These are phyloP conservation scores for Aleiodes testaceus DNA, from an alignment of 2,888 invertebrate species.

Conservation along the genomic window DNA sequence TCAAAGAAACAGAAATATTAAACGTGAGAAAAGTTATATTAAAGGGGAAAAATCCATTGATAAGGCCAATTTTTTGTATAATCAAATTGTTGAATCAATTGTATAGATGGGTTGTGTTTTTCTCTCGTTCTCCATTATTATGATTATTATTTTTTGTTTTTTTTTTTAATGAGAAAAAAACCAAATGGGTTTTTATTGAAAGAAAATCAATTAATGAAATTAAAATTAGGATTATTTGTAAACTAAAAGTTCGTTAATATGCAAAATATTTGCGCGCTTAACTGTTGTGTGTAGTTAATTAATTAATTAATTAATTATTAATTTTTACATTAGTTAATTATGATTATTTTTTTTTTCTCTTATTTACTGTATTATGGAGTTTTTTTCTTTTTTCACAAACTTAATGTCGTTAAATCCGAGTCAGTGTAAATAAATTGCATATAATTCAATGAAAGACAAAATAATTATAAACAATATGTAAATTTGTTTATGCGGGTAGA, in stretches of 20 bases:
- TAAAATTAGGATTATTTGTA: constrained; percentile 3
- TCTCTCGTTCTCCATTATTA: constrained; percentile 18
- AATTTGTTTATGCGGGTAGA: constrained; percentile 12
- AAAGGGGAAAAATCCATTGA: constrained; percentile 3
- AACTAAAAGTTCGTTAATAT: constrained; percentile 21
- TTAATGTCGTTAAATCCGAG: constrained; percentile 18
- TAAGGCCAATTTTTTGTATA: constrained; percentile 25
- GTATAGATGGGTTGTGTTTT: constrained; percentile 1
- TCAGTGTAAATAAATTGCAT: constrained; percentile 23
- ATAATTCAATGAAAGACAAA: constrained; percentile 8
- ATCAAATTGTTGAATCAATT: constrained; percentile 33
- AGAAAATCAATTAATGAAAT: constrained; percentile 2
- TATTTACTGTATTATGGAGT: constrained; percentile 43
- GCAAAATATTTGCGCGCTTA: constrained; percentile 26
- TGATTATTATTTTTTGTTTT: too few species aligned
- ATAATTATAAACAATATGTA: not conserved
- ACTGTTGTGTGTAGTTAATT: constrained; percentile 48
- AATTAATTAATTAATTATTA: constrained; percentile 62
- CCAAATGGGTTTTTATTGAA: not conserved
- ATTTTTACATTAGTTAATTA: constrained; percentile 45
- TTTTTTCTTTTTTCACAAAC: constrained; percentile 41
- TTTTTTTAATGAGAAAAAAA: constrained; percentile 22
- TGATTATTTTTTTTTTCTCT: constrained; percentile 45
- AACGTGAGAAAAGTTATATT: not conserved
- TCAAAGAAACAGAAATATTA: constrained; percentile 18